Percentiles rank a stretch among this genome's conserved stretches.
Evolutionary conservation across 2,888 invertebrate species (phyloP).

Genomic region (Conops quadrifasciatus): DNA sequence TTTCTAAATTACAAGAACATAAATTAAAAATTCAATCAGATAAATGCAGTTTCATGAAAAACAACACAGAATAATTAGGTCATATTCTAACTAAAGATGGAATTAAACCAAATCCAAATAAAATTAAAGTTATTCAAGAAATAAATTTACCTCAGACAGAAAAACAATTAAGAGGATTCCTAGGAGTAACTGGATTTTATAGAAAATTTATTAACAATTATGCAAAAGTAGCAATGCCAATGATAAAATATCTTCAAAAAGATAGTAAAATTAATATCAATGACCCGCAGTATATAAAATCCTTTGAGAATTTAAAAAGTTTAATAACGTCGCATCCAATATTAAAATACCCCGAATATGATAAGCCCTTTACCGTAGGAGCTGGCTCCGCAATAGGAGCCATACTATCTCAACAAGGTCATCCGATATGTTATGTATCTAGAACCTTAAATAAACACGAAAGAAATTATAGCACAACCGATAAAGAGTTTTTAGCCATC

Average conservation of each 20-base stretch:
- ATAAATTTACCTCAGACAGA: conserved; percentile 1
- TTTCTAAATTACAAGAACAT: not conserved
- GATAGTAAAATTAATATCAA: conserved; percentile 11
- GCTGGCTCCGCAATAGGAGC: not conserved
- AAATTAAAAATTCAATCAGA: conserved; percentile 21
- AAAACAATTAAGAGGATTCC: conserved; percentile 19
- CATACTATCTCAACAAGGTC: not conserved
- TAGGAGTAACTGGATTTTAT: conserved; percentile 15
- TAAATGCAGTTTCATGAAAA: conserved; percentile 22
- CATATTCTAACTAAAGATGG: conserved; percentile 21
- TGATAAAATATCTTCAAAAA: conserved; percentile 12
- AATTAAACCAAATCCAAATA: conserved; percentile 13
- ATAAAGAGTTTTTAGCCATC: conserved; percentile 19
- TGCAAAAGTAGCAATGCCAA: conserved; percentile 7
- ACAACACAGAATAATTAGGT: conserved; percentile 11
- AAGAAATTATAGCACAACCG: conserved; percentile 5
- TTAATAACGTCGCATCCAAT: conserved; percentile 11
- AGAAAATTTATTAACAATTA: conserved; percentile 10
- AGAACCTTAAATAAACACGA: conserved; percentile 11
- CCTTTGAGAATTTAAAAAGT: conserved; percentile 7
- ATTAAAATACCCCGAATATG: conserved; percentile 2
- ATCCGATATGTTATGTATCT: conserved; percentile 1
- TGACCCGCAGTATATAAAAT: conserved; percentile 9
- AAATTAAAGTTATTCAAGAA: conserved; percentile 15
- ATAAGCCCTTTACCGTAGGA: not conserved